phyloP scores from a whole-genome alignment of 2,888 invertebrate genomes.

The Lymantria monacha region DNA sequence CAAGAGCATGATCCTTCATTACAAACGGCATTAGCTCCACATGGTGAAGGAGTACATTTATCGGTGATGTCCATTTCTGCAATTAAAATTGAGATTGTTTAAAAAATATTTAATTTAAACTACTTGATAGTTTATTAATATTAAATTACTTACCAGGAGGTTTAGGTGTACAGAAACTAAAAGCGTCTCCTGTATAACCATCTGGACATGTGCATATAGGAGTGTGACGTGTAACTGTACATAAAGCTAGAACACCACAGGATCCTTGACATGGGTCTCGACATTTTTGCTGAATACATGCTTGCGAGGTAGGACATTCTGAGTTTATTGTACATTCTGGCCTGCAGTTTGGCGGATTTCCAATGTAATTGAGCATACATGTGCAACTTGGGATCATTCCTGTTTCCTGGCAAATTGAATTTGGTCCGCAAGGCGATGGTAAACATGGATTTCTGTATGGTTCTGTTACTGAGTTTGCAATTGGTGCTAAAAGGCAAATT shows the following conservation, averaged over 20 bases:
- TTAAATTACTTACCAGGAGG: conserved; percentile 53
- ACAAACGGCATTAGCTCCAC: conserved; percentile 84
- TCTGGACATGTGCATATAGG: conserved; percentile 88
- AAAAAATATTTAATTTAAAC: background rate
- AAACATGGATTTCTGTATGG: conserved; percentile 80
- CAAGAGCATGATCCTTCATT: conserved; percentile 83
- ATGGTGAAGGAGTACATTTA: conserved; percentile 85
- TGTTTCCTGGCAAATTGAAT: conserved; percentile 84
- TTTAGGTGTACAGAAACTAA: conserved; percentile 76
- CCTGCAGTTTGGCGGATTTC: conserved; percentile 85
- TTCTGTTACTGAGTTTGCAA: conserved; percentile 70
- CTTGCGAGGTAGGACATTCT: conserved; percentile 85
- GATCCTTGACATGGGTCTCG: conserved; percentile 87
- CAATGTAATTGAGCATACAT: conserved; percentile 83
- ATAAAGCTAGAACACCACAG: conserved; percentile 84
- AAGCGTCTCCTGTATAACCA: conserved; percentile 86
- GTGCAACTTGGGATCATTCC: conserved; percentile 84
- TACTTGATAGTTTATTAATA: background rate
- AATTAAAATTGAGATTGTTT: conserved; percentile 10
- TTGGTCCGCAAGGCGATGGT: conserved; percentile 87
- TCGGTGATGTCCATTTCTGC: conserved; percentile 54
- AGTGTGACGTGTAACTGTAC: conserved; percentile 86
- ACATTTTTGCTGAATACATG: conserved; percentile 88
- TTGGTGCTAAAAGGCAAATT: conserved; percentile 60
- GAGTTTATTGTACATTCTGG: conserved; percentile 88